These are phyloP conservation scores for Apostichopus leukothele DNA, from an alignment of 53 echinoderm and acorn worm genomes.

Conservation along the genomic window DNA sequence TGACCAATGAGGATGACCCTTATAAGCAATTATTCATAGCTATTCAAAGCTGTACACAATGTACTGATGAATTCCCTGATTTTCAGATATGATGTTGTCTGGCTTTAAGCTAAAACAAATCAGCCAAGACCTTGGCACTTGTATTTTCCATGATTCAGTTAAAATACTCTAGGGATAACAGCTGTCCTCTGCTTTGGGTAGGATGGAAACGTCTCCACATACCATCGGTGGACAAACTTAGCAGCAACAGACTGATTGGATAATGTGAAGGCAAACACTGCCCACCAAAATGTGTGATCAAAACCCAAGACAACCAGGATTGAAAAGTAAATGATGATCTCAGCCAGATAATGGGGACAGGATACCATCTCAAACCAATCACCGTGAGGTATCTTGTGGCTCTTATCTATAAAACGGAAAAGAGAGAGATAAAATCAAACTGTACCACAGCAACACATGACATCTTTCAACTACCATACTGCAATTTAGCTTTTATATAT, in stretches of 20 bases:
- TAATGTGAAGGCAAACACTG: conserved; percentile 65
- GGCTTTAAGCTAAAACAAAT: too few relatives aligned
- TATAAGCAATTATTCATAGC: too few relatives aligned
- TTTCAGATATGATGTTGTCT: too few relatives aligned
- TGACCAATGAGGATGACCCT: too few relatives aligned
- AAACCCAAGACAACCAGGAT: conserved; percentile 66
- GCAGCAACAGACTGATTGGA: conserved; percentile 75
- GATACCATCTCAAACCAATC: conserved; percentile 97
- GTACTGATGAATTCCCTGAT: too few relatives aligned
- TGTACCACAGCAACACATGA: too few relatives aligned
- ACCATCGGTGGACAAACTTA: conserved; percentile 73
- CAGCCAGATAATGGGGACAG: conserved; percentile 90
- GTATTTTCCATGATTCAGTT: not conserved
- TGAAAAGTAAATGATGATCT: conserved; percentile 74
- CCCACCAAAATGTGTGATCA: conserved; percentile 65
- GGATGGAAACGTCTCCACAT: conserved; percentile 64
- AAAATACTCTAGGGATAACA: conserved; percentile 73
- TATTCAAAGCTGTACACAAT: too few relatives aligned
- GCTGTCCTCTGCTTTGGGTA: conserved; percentile 84
- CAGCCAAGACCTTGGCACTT: too few relatives aligned
- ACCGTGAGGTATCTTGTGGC: conserved; percentile 81
- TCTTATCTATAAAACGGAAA: conserved; percentile 17
- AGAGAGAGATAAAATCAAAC: not conserved
- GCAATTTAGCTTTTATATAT: too few relatives aligned
- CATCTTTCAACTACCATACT: too few relatives aligned